Conservation (phyloP, 2,888 invertebrate species). For the Syrphus vitripennis region DNA sequence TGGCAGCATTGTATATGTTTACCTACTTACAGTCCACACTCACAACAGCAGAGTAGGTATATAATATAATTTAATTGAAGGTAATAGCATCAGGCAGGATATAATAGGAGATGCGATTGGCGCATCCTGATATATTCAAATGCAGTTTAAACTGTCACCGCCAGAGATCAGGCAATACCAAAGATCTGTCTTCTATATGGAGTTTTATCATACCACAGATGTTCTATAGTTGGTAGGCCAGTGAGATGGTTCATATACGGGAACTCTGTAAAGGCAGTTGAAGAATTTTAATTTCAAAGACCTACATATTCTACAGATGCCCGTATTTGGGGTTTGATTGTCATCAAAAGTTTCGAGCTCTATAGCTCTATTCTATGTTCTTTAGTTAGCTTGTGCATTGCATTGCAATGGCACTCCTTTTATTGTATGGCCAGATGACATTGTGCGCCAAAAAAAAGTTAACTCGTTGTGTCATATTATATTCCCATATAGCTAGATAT, state of each 20-base stretch:
- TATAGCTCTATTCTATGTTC: not conserved
- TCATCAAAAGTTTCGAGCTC: constrained; percentile 36
- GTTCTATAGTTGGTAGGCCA: not conserved
- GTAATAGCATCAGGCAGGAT: constrained; percentile 27
- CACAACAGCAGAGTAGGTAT: too few relatives aligned
- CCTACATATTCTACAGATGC: constrained; percentile 53
- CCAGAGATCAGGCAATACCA: constrained; percentile 16
- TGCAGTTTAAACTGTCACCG: constrained; percentile 30
- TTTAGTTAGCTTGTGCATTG: constrained; percentile 31
- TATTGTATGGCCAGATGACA: constrained; percentile 35
- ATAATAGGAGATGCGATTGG: constrained; percentile 51
- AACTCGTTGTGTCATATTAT: not conserved
- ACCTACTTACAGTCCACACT: not conserved
- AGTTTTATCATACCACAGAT: not conserved
- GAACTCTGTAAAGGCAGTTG: not conserved
- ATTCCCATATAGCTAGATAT: not conserved
- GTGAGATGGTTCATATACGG: not conserved
- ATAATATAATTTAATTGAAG: constrained; percentile 43
- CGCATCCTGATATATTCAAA: constrained; percentile 65
- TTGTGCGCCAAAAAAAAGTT: not conserved
- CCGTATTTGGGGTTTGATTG: constrained; percentile 60
- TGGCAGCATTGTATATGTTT: not conserved
- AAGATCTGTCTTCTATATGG: not conserved
- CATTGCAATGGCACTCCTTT: constrained; percentile 48
- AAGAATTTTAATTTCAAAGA: constrained; percentile 58